Percentiles rank a stretch among this genome's conserved stretches.
phyloP scores from a whole-genome alignment of 2,797 vertebrate species.

The Emys orbicularis region DNA sequence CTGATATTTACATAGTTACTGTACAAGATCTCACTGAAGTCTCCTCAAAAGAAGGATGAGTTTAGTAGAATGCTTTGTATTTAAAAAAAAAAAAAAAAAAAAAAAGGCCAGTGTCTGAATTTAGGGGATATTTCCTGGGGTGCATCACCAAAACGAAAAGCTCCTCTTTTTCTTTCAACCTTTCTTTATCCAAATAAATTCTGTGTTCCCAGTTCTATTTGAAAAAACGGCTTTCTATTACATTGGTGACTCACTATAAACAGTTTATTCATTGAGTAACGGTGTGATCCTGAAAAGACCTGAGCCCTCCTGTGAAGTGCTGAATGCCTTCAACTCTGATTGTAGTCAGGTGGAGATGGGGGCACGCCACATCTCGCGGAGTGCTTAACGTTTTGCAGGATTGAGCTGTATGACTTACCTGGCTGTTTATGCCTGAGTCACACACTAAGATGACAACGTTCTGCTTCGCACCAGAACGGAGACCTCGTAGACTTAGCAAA shows the following conservation, averaged over 20 bases:
- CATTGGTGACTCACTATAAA: neutral
- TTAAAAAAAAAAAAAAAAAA: too few species aligned
- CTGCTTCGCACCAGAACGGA: constrained; percentile 23
- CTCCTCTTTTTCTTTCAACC: neutral
- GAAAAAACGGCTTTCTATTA: neutral
- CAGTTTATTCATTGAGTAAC: neutral
- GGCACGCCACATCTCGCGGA: neutral
- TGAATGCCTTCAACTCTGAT: neutral
- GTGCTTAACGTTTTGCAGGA: neutral
- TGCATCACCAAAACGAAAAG: neutral
- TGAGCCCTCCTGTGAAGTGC: neutral
- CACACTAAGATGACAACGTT: neutral
- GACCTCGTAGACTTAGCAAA: neutral
- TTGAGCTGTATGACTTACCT: neutral
- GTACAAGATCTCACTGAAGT: neutral
- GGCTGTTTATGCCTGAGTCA: neutral
- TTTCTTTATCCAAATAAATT: neutral
- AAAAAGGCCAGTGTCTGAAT: neutral
- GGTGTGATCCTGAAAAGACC: neutral
- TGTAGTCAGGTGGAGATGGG: neutral
- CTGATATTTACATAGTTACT: neutral
- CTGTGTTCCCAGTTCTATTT: neutral
- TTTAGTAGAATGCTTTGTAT: neutral
- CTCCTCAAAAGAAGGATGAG: neutral
- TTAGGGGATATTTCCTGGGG: neutral